A percentile compares a stretch with the other conserved stretches of the same genome.
Evolutionary conservation across 2,888 invertebrate species (phyloP).

Genomic region (Eledona agricola): DNA sequence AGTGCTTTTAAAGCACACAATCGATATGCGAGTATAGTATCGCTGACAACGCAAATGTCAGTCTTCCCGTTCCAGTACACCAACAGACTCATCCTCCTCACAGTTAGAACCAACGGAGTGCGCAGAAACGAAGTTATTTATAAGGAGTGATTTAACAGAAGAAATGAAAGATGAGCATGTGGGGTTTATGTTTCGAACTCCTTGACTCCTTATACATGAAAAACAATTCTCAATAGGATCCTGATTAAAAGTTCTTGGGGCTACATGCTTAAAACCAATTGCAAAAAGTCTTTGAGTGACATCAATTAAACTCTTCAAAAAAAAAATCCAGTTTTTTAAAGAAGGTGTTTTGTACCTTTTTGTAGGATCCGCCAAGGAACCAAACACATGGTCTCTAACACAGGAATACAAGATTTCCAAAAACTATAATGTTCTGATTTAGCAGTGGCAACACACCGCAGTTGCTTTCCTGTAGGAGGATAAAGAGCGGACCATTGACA

Average conservation of each 20-base stretch:
- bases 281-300: slow-evolving; percentile 8
- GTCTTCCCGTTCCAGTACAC: too few species aligned
- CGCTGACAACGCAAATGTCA: too few species aligned
- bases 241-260: slow-evolving; percentile 34
- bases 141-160: slow-evolving; percentile 33
- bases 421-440: slow-evolving; percentile 31
- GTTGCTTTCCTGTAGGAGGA: slow-evolving; percentile 23
- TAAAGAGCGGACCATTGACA: slow-evolving; percentile 27
- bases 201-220: slow-evolving; percentile 34
- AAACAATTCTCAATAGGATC: slow-evolving; percentile 40
- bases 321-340: slow-evolving; percentile 30
- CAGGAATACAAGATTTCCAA: slow-evolving; percentile 25
- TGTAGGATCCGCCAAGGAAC: too few species aligned
- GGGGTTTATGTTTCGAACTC: slow-evolving; percentile 36
- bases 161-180: slow-evolving; percentile 35
- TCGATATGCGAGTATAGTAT: too few species aligned
- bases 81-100: slow-evolving; percentile 29
- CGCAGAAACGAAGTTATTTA: slow-evolving; percentile 38
- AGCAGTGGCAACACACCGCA: slow-evolving; percentile 22
- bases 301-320: slow-evolving; percentile 21
- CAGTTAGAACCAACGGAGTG: slow-evolving; percentile 34
- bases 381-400: slow-evolving; percentile 35
- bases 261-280: slow-evolving; percentile 25
- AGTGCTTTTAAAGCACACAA: too few species aligned
- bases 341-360: slow-evolving; percentile 9